Evolutionary conservation across 2,797 vertebrate species (phyloP).

Genomic region (Cercopithecus petaurista): DNA sequence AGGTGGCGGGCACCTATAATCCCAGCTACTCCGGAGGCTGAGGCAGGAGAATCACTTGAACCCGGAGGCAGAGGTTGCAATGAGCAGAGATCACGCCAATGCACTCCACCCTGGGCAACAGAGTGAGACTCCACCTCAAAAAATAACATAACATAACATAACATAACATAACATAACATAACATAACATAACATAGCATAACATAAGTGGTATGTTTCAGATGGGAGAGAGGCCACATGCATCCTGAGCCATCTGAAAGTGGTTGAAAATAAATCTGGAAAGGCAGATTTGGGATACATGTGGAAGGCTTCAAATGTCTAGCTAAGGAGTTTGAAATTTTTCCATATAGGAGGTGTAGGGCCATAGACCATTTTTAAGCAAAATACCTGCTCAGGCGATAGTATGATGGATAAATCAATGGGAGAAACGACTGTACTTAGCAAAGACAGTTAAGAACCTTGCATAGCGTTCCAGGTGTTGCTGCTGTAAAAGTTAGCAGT

Average conservation of each 20-base stretch:
- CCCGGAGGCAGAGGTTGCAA: not conserved
- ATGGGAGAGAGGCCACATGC: not conserved
- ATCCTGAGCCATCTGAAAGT: not conserved
- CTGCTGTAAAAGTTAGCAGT: not conserved
- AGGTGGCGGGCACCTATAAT: not conserved
- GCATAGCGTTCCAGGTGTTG: not conserved
- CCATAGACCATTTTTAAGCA: not conserved
- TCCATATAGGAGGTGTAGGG: not conserved
- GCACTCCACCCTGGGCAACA: not conserved
- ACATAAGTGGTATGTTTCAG: not conserved
- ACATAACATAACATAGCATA: too few relatives aligned
- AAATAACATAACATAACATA: too few relatives aligned
- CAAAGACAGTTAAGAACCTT: not conserved
- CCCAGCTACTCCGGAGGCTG: not conserved
- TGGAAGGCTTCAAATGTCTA: not conserved
- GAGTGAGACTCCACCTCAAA: not conserved
- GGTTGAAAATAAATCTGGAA: conserved; percentile 12
- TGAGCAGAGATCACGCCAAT: not conserved
- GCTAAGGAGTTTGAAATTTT: not conserved
- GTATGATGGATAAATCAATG: not conserved
- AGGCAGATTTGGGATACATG: not conserved
- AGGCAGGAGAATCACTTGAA: not conserved
- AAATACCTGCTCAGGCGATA: not conserved
- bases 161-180: too few relatives aligned
- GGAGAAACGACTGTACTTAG: not conserved